Base-by-base conservation (phyloP, 2,797 vertebrate species). In the Chiloscyllium punctatum region DNA sequence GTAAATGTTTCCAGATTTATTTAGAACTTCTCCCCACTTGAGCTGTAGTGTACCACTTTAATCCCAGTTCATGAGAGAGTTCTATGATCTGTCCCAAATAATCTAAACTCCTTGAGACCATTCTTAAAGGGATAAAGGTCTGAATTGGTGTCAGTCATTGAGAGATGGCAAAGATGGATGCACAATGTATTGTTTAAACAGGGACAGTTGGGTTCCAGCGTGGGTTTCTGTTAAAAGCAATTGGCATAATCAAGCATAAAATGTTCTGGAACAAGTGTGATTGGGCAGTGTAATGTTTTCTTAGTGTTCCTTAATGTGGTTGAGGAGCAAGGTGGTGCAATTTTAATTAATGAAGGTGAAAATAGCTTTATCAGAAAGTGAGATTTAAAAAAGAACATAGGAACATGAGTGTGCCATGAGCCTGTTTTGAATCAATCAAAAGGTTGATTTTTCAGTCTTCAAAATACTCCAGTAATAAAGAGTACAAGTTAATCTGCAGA, bases 1-100 rank as follows among this genome's bases (percentile, higher is more conserved):
- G 98, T 99, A 97, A 72, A 48, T 94, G 23, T 37, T 95, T 79
- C 21, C 30, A 69, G 66, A 7, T 74, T 72, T 53, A 30, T 94
- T n/a, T 94, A 71, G 1, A 30, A 30, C 30, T 51, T 72, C 23
- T 68, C 4, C 23, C 92, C 15, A 37, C 62, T n/a, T 92, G 90
- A n/a, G 62, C 21, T 18, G 66, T 66, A 62, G 0, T 51, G 3
- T 18, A 91, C 15, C 33, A 68, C 18, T 92, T 8, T 37, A 42
- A 11, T 42, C 16, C 66, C 66, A 92, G 8, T 68, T n/a, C 88
- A 92, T n/a, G 37, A 69, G 18, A 21, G 11, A 92, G 66, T 23
- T 2, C 15, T 23, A 21, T 92, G 37, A 21, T 92, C 25, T n/a
- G 21, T 92, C 21, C 69, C 21, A 42, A 68, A 25, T 92, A 25